Conservation (phyloP, 2,888 invertebrate genomes). For the Lymantria monacha region DNA sequence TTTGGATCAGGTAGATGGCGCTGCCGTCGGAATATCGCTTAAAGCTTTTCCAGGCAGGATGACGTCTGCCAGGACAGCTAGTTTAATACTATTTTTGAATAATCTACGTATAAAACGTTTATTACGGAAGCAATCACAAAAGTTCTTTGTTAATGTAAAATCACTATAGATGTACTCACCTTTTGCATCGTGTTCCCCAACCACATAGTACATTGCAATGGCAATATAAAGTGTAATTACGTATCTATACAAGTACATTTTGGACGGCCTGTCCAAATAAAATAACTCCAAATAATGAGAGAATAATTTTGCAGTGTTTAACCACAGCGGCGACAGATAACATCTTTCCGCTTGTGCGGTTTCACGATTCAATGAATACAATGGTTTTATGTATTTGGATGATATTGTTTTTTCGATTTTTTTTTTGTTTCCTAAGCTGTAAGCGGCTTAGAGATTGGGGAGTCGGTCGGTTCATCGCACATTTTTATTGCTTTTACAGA, state of each 20-base stretch:
- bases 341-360: constrained; percentile 32
- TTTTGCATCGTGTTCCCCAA: constrained; percentile 25
- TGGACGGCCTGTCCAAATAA: constrained; percentile 23
- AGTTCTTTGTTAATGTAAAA: too few species aligned
- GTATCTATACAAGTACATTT: constrained; percentile 27
- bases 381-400: constrained; percentile 15
- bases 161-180: constrained; percentile 26
- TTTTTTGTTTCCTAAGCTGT: constrained; percentile 10
- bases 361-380: constrained; percentile 24
- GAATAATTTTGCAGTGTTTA: constrained; percentile 26
- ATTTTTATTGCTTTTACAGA: background rate
- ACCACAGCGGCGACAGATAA: constrained; percentile 26
- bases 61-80: too few species aligned
- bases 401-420: constrained; percentile 5
- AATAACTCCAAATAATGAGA: constrained; percentile 29
- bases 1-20: too few species aligned
- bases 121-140: too few species aligned
- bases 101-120: too few species aligned
- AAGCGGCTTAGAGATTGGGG: constrained; percentile 11
- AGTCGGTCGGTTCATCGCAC: constrained; percentile 1
- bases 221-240: constrained; percentile 18
- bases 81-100: too few species aligned
- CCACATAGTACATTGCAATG: constrained; percentile 14
- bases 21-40: too few species aligned
- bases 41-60: too few species aligned